Evolutionary conservation across 1,140 invertebrate species (phyloP), one percentile per base, ranked within the genome.

Genomic region (Teleogryllus occipitalis): DNA sequence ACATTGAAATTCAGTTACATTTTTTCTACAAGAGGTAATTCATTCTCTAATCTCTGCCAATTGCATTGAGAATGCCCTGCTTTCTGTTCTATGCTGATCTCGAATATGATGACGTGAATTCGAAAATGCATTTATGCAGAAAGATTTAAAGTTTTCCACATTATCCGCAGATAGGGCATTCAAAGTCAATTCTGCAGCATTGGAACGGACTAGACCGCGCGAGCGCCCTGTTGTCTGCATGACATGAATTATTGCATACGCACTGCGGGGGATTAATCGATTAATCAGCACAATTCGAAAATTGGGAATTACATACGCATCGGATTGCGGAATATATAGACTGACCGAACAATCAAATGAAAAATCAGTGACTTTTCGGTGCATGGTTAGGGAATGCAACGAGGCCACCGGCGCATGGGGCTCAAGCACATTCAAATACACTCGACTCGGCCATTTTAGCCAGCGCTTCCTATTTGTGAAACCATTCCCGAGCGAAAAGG

Each of bases 101-200:
- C 54, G 18, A 65, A 65, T 39, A 18, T 7, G 54, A 65, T 65
- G 54, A 65, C 54, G 54, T 65, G 18, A 65, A 65, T 65, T 65
- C 54, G 54, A 65, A 65, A 65, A 65, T 65, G 54, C 54, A 65
- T 65, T 65, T 65, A 65, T 65, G 54, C 54, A 65, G 54, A 65
- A 65, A 65, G 54, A 65, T 65, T 65, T 65, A 65, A 65, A 65
- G 54, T 65, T 65, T 65, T 65, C 54, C 54, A 65, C 54, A 65
- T 65, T 65, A 65, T 65, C 18, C 54, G 54, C 54, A 65, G 54
- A 65, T 18, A 39, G 54, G 54, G 54, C 54, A 65, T 65, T 65
- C 10, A 65, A 65, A 65, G 54, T 65, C 54, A 65, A 65, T 65
- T 65, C 54, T 65, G 10, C 54, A 18, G 10, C 10, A 14, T 65